Evolutionary conservation across 2,888 invertebrate species (phyloP).

Genomic region (Drosophila anomalata): DNA sequence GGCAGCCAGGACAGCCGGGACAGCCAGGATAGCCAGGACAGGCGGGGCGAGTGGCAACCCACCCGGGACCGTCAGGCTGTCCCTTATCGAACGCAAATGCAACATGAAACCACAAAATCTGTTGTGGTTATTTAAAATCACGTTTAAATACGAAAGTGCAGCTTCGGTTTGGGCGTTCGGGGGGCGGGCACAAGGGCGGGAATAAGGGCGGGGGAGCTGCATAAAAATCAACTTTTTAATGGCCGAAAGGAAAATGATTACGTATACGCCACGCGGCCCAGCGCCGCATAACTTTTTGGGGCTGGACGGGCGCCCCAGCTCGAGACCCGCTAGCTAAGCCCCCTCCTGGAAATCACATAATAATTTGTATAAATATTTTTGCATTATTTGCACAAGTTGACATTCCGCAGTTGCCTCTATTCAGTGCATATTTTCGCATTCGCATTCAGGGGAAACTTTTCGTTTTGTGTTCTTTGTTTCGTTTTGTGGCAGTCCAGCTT

Average conservation of each 20-base stretch:
- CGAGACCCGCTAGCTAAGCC: neutral
- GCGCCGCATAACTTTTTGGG: conserved; percentile 30
- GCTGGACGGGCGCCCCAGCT: neutral
- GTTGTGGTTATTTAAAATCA: conserved; percentile 75
- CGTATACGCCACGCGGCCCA: conserved; percentile 47
- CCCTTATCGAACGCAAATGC: conserved; percentile 71
- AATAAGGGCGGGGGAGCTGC: conserved; percentile 3
- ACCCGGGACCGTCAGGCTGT: conserved; percentile 26
- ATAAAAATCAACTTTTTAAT: conserved; percentile 66
- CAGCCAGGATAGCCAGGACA: neutral
- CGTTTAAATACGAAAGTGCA: conserved; percentile 64
- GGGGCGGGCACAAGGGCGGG: neutral
- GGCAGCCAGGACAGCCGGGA: neutral
- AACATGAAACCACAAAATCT: conserved; percentile 75
- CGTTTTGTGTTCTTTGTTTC: conserved; percentile 32
- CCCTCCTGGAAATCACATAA: conserved; percentile 61
- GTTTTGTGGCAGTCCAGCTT: conserved; percentile 18
- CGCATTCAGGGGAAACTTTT: conserved; percentile 27
- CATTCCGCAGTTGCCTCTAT: conserved; percentile 25
- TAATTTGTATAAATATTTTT: conserved; percentile 74
- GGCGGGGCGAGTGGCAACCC: neutral
- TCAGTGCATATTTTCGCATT: conserved; percentile 7
- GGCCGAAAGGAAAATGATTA: conserved; percentile 68
- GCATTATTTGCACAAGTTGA: conserved; percentile 59
- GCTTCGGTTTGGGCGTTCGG: conserved; percentile 13